These are phyloP conservation scores for Argyra leucocephala DNA, from an alignment of 2,888 invertebrate species.

Conservation along the genomic window DNA sequence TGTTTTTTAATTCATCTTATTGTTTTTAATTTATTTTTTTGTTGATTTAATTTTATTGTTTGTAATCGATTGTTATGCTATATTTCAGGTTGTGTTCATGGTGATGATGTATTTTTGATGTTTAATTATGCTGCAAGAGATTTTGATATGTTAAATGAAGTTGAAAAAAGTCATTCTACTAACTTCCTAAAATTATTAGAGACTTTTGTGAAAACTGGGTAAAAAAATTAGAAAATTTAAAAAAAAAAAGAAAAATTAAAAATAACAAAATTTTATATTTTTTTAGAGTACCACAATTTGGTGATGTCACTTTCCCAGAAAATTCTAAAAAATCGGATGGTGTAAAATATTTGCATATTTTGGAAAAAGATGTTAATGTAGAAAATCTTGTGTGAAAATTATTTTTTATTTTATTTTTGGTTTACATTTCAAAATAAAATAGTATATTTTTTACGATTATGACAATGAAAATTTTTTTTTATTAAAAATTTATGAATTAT, in stretches of 20 bases:
- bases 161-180: conserved; percentile 16
- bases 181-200: conserved; percentile 18
- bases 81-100: conserved; percentile 18
- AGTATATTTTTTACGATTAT: no score
- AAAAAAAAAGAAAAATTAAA: no score
- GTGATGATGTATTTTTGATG: conserved; percentile 17
- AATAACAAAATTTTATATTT: neutral
- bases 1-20: no score
- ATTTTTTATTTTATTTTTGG: no score
- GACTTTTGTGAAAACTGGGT: conserved; percentile 16
- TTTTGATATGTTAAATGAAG: neutral
- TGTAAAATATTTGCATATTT: no score
- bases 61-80: neutral
- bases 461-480: no score
- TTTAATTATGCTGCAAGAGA: conserved; percentile 8
- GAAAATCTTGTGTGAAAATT: no score
- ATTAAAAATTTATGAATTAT: no score
- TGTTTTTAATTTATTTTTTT: neutral
- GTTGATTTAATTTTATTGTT: no score
- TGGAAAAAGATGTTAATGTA: no score
- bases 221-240: neutral
- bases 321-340: neutral
- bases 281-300: conserved; percentile 18
- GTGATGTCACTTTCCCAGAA: conserved; percentile 7
- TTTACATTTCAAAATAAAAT: no score